These are phyloP conservation scores for Pentalonia nigronervosa DNA, from an alignment of 1,140 invertebrate species.

Conservation along the genomic window DNA sequence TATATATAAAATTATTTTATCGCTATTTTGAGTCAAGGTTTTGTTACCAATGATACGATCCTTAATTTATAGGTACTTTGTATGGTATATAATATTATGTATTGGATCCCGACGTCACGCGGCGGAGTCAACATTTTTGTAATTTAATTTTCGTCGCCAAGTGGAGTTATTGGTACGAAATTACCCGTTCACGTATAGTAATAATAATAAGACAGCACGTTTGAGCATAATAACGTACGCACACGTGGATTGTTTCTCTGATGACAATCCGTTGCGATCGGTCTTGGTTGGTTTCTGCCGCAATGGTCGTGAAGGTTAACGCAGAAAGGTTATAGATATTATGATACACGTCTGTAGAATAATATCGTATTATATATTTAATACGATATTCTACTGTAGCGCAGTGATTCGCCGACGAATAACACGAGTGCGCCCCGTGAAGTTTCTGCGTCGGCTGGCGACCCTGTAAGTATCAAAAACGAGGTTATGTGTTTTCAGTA, in stretches of 20 bases:
- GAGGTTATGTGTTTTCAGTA: constrained; percentile 42
- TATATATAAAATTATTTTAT: no score
- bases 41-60: neutral
- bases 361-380: neutral
- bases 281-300: neutral
- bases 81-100: neutral
- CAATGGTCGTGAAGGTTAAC: constrained; percentile 7
- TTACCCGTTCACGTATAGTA: neutral
- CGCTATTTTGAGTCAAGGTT: neutral
- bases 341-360: neutral
- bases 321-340: neutral
- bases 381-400: neutral
- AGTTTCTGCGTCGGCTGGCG: neutral
- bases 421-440: neutral
- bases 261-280: constrained; percentile 7
- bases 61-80: no score
- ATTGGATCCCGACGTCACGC: neutral
- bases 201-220: neutral
- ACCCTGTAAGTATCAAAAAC: constrained; percentile 49
- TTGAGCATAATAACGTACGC: neutral
- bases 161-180: neutral
- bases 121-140: neutral
- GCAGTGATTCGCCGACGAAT: neutral
- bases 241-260: neutral
- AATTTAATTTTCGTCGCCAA: neutral